Percentiles rank a stretch among this genome's conserved stretches.
Conservation (phyloP, 1,140 invertebrate genomes). For the Trichoplusia ni region DNA sequence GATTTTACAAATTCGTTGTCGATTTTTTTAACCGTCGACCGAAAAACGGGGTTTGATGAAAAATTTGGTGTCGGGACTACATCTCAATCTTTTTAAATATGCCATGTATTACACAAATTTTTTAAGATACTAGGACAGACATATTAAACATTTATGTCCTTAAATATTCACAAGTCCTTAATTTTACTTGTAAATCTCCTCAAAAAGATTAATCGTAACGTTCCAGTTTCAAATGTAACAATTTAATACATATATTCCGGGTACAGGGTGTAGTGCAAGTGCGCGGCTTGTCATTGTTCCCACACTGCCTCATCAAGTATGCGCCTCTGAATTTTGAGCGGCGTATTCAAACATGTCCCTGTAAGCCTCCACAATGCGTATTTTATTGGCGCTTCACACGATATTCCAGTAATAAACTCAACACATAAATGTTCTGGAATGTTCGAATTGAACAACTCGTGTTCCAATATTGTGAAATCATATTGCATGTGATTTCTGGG, state of each 20-base stretch:
- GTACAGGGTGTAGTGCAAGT: not conserved
- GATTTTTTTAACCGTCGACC: too few species aligned
- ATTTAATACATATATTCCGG: constrained; percentile 4
- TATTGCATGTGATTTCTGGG: not conserved
- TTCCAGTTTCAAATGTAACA: not conserved
- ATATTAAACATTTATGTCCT: too few species aligned
- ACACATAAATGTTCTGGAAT: not conserved
- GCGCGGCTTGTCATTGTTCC: constrained; percentile 15
- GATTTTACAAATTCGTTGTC: too few species aligned
- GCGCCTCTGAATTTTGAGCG: constrained; percentile 26
- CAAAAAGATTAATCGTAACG: too few species aligned
- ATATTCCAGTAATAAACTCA: constrained; percentile 14
- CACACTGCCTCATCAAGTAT: constrained; percentile 37
- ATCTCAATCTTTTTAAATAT: too few species aligned
- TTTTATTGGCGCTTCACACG: constrained; percentile 19
- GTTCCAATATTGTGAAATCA: not conserved
- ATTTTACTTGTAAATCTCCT: too few species aligned
- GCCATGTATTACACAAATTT: too few species aligned
- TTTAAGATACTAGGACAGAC: too few species aligned
- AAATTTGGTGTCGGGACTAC: too few species aligned
- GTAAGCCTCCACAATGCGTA: constrained; percentile 16
- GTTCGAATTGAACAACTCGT: not conserved
- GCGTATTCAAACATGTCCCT: constrained; percentile 10
- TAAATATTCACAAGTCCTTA: too few species aligned
- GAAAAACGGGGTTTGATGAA: too few species aligned